Evolutionary conservation across 2,113 vertebrate genomes (phyloP).

Genomic region (Alethe diademata): DNA sequence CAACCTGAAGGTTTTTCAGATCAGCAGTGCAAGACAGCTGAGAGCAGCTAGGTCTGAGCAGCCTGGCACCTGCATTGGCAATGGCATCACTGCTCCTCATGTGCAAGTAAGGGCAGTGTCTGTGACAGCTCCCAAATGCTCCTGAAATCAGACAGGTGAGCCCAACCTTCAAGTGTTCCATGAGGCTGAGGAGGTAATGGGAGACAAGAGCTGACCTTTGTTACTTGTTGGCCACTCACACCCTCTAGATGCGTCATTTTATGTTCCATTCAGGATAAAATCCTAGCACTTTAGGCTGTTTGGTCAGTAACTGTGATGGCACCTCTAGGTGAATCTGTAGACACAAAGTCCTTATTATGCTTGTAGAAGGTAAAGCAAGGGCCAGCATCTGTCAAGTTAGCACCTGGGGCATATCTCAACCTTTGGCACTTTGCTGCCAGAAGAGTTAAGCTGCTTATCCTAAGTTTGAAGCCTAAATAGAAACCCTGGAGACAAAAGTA

Average conservation of each 20-base stretch:
- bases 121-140: background rate
- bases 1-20: background rate
- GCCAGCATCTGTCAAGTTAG: background rate
- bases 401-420: background rate
- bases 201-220: background rate
- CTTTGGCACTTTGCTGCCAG: background rate
- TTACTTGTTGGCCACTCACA: background rate
- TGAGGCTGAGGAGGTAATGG: background rate
- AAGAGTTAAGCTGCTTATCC: background rate
- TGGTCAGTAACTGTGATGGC: background rate
- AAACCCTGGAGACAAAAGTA: background rate
- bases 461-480: background rate
- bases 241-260: background rate
- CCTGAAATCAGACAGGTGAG: background rate
- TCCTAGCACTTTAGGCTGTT: background rate
- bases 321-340: background rate
- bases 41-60: background rate
- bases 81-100: background rate
- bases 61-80: background rate
- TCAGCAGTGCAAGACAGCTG: background rate
- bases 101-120: background rate
- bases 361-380: background rate
- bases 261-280: background rate
- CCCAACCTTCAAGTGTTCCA: background rate
- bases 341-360: background rate